Conservation (phyloP, 2,888 invertebrate species). For the Parochlus steinenii region DNA sequence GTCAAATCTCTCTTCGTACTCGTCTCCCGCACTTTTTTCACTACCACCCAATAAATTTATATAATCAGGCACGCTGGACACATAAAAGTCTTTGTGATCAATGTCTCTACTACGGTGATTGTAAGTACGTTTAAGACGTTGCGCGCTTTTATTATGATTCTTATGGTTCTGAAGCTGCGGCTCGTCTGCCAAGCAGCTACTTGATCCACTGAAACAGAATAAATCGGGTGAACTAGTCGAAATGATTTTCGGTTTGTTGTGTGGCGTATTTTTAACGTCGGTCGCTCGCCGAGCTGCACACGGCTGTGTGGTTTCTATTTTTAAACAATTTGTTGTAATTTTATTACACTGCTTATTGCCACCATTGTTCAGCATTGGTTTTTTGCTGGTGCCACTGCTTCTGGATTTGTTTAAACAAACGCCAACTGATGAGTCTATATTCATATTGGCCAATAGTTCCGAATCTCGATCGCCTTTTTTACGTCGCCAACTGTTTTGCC, state of each 20-base stretch:
- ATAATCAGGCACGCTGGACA: constrained; percentile 46
- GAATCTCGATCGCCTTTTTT: no score
- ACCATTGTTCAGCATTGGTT: not conserved
- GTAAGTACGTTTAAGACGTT: constrained; percentile 5
- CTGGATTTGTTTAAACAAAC: not conserved
- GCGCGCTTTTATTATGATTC: constrained; percentile 7
- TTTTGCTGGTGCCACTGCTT: not conserved
- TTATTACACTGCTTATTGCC: not conserved
- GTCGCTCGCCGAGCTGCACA: constrained; percentile 3
- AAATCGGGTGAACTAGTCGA: constrained; percentile 12
- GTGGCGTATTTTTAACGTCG: constrained; percentile 9
- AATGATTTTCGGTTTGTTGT: constrained; percentile 11
- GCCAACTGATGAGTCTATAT: constrained; percentile 3
- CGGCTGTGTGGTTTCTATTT: constrained; percentile 8
- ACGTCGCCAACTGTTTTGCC: constrained; percentile 1
- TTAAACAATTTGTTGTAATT: constrained; percentile 5
- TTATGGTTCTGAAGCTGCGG: constrained; percentile 5
- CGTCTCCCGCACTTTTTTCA: constrained; percentile 22
- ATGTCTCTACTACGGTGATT: constrained; percentile 2
- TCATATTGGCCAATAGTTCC: constrained; percentile 4
- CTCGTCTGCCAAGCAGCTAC: no score
- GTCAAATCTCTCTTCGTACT: no score
- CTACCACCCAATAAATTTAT: constrained; percentile 40
- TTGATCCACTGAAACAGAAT: no score
- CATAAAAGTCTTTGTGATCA: constrained; percentile 17